Base-by-base conservation (phyloP, 2,113 vertebrate species). In the Hydrochoerus hydrochaeris region DNA sequence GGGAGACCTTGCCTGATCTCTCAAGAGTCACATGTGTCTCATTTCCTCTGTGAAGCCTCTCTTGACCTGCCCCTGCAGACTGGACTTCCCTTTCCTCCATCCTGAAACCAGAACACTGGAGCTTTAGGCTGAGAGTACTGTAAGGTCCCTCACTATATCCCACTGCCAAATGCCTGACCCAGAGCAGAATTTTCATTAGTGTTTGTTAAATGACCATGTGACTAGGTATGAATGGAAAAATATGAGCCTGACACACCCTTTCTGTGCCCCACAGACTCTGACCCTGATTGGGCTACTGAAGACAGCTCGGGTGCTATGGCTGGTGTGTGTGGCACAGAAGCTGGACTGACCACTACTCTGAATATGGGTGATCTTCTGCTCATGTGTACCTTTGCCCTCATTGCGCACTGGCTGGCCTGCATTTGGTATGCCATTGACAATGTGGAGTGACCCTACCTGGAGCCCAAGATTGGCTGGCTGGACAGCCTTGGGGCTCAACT, bases 401-500 rank as follows among this genome's bases (percentile, higher is more conserved):
- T 99, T 0, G 99, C 99, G 0, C 99, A 99, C 97, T 99, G 99
- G 99, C 96, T 99, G 96, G 99, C 99, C 94, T 99, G 99, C 97
- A 99, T 99, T 97, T 99, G 99, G 99, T 99, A 99, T 0, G 99
- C 99, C 97, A 99, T 99, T 0, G 99, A 99, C 98, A 99, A 99
- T 0, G 98, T 99, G 96, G 99, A 99, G 96, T 57, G 99, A 97
- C 99, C 99, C 60, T 98, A 99, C 98, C 98, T 99, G 86, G 98
- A 99, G 30, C 99, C 99, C 96, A 99, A 99, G 98, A 99, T 99
- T 0, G 99, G 99, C 95, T 99, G 99, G 99, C 98, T 99, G 97
- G 99, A 99, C 98, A 99, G 99, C 98, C 98, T 99, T 95, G 99
- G 99, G 0, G 99, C 99, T 4, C 99, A 99, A 98, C 99, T 99